Evolutionary conservation across 1,140 invertebrate genomes (phyloP).

Genomic region (Arion vulgaris): DNA sequence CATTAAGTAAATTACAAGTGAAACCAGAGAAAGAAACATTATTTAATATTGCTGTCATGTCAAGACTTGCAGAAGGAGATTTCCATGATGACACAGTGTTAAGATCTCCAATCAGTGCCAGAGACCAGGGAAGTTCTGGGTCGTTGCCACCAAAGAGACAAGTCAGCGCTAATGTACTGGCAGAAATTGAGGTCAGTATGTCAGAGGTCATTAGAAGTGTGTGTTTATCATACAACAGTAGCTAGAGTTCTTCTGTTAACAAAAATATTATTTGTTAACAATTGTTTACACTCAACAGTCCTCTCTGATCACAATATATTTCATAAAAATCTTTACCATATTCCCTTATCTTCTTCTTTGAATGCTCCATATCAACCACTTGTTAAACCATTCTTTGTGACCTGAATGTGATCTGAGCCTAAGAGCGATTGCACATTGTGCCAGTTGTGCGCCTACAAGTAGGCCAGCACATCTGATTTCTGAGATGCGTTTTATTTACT

Average conservation of each 20-base stretch:
- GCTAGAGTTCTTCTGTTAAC: background rate
- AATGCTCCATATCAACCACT: background rate
- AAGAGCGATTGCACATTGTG: too few species aligned
- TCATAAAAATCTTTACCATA: background rate
- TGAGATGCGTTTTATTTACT: too few species aligned
- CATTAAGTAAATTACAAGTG: background rate
- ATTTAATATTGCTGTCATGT: background rate
- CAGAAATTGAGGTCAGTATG: conserved; percentile 57
- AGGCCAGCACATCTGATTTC: too few species aligned
- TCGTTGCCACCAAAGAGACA: conserved; percentile 35
- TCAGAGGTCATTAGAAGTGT: background rate
- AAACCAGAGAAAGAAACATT: background rate
- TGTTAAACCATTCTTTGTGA: too few species aligned
- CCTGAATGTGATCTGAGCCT: too few species aligned
- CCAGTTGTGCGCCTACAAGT: too few species aligned
- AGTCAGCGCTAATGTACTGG: conserved; percentile 52
- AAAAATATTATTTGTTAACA: background rate
- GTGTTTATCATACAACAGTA: background rate
- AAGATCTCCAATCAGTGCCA: background rate
- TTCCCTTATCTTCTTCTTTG: background rate
- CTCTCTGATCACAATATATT: background rate
- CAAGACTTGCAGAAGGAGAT: background rate
- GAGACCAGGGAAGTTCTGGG: conserved; percentile 25
- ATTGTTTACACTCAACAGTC: too few species aligned
- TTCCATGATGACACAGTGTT: background rate